Percentiles rank a stretch among this genome's conserved stretches.
These are phyloP conservation scores for Gobionotothen gibberifrons DNA, from an alignment of 2,797 vertebrate genomes.

Conservation along the genomic window DNA sequence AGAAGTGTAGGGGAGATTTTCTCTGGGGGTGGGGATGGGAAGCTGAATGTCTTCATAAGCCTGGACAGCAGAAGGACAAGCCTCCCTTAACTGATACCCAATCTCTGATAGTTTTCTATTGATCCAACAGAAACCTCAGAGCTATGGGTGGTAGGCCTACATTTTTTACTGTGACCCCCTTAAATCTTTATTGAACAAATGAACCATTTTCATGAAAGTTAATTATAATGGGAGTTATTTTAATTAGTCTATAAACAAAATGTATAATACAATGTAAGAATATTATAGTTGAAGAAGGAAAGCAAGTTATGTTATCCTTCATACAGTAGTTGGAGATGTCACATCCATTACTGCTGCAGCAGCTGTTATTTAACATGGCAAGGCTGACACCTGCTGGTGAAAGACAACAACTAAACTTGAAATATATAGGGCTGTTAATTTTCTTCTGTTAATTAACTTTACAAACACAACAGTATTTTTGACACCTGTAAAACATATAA, in stretches of 20 bases:
- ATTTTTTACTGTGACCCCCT: background rate
- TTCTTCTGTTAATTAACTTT: background rate
- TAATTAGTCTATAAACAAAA: background rate
- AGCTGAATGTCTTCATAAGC: constrained; percentile 44
- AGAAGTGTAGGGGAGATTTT: constrained; percentile 87
- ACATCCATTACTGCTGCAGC: background rate
- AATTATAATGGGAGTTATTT: background rate
- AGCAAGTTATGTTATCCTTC: background rate
- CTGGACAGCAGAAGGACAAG: constrained; percentile 21
- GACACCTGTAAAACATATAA: too few relatives aligned
- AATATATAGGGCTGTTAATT: background rate
- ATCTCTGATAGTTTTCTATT: constrained; percentile 14
- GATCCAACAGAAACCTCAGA: background rate
- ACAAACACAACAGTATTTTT: too few relatives aligned
- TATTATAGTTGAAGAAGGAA: background rate
- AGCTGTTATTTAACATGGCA: constrained; percentile 67
- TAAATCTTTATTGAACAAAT: background rate
- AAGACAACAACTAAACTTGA: background rate
- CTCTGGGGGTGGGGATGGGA: constrained; percentile 56
- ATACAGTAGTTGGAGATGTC: background rate
- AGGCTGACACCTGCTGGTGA: constrained; percentile 86
- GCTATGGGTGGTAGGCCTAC: background rate
- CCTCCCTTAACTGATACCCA: background rate
- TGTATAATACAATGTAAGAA: background rate
- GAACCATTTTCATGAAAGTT: background rate